A percentile compares a stretch with the other conserved stretches of the same genome.
Evolutionary conservation across 2,797 vertebrate genomes (phyloP).

Genomic region (Siniperca undulata): DNA sequence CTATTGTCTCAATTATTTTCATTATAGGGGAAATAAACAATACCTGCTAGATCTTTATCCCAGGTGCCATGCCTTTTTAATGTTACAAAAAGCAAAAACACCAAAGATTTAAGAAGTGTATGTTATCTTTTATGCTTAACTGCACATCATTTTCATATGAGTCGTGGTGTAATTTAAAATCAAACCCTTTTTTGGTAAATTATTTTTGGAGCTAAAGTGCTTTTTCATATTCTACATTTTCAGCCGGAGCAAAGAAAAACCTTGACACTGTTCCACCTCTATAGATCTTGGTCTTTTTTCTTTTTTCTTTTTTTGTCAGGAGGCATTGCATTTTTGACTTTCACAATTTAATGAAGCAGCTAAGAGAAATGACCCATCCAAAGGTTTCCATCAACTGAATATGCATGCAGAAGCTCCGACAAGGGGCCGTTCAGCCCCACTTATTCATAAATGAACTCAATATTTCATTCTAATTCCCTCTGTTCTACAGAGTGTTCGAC

Average conservation of each 20-base stretch:
- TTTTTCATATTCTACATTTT: slow-evolving; percentile 48
- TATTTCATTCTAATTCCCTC: slow-evolving; percentile 84
- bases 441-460: slow-evolving; percentile 86
- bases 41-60: slow-evolving; percentile 31
- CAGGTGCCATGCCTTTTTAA: slow-evolving; percentile 19
- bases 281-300: slow-evolving; percentile 57
- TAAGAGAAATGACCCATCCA: slow-evolving; percentile 85
- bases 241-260: slow-evolving; percentile 45
- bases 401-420: slow-evolving; percentile 79
- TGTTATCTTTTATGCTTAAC: slow-evolving; percentile 4
- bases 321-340: slow-evolving; percentile 83
- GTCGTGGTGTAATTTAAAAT: slow-evolving; percentile 28
- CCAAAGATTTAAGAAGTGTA: neutral
- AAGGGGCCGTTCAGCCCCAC: slow-evolving; percentile 83
- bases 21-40: slow-evolving; percentile 56
- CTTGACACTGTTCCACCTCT: slow-evolving; percentile 50
- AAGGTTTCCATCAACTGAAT: slow-evolving; percentile 84
- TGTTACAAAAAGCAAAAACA: slow-evolving; percentile 22
- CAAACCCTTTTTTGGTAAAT: slow-evolving; percentile 3
- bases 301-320: slow-evolving; percentile 62
- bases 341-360: slow-evolving; percentile 86
- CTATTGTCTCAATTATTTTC: slow-evolving; percentile 64
- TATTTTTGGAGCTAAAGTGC: slow-evolving; percentile 34
- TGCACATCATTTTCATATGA: slow-evolving; percentile 17
- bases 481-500: slow-evolving; percentile 77